Base-by-base conservation (phyloP, 2,113 vertebrate genomes). In the Nestor notabilis region DNA sequence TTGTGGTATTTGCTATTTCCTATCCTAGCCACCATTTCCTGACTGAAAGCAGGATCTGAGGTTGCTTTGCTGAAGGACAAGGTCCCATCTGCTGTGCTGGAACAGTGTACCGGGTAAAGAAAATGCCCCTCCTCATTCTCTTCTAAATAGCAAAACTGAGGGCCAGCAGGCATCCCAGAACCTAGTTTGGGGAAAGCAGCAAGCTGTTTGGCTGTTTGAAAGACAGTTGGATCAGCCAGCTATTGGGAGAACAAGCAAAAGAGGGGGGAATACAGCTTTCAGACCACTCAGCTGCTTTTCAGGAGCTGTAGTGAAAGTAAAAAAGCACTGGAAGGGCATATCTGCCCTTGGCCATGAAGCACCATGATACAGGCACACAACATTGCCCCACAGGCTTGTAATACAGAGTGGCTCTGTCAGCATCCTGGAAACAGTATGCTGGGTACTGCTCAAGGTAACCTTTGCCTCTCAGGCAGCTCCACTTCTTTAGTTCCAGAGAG, bases 31-130 rank as follows among this genome's bases (percentile, higher is more conserved):
- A 39, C 79, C 35, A 44, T 86, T 90, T 90, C 18, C 53, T 83
- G 28, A 39, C 70, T 66, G 65, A 83, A 93, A 83, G 41, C n/a
- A 83, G 91, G 55, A 80, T 63, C 41, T 87, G 92, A 74, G 64
- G 60, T 88, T 96, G 49, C 46, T 89, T 93, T 94, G 76, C 76
- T 95, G 83, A 90, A 92, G 86, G 76, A 89, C 88, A 69, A 86
- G 80, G 52, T 89, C 68, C 88, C 88, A 92, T 96, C 93, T 96
- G 85, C 75, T 95, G 20, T 97, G 64, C 78, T 95, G 96, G 90
- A 95, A 86, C 75, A 74, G 39, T 14, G 17, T 44, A 35, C 28
- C 0, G 43, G 20, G 15, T 70, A 70, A 90, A 88, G 82, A 94
- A 84, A 94, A 91, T 43, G 29, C 44, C 44, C 47, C 56, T 91